Evolutionary conservation across 2,888 invertebrate genomes (phyloP).

Genomic region (Sthenelais limicola): DNA sequence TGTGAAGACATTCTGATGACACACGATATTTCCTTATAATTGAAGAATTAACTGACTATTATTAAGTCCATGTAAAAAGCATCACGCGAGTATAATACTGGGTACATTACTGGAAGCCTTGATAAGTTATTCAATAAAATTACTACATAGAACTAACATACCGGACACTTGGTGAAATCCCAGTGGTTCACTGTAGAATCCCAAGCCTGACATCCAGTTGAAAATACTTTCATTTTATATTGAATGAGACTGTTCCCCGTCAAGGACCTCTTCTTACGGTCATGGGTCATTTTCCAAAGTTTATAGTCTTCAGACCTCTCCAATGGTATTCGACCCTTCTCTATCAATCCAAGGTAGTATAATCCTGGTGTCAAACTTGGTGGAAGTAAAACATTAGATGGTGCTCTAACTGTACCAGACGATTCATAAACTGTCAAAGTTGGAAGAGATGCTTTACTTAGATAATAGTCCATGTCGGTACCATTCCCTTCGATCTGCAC

Average conservation of each 20-base stretch:
- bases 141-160: too few species aligned
- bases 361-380: not conserved
- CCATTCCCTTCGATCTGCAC: not conserved
- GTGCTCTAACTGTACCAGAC: not conserved
- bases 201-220: conserved; percentile 9
- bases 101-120: too few species aligned
- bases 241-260: not conserved
- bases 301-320: not conserved
- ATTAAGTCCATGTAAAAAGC: too few species aligned
- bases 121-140: too few species aligned
- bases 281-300: not conserved
- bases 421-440: not conserved
- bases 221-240: not conserved
- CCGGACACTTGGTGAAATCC: not conserved
- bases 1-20: too few species aligned
- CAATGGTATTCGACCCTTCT: too few species aligned
- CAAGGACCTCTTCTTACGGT: not conserved
- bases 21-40: too few species aligned
- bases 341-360: not conserved
- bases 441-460: not conserved
- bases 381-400: not conserved
- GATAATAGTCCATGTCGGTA: not conserved
- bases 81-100: too few species aligned
- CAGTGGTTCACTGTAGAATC: not conserved
- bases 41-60: too few species aligned